Evolutionary conservation across 2,113 vertebrate genomes (phyloP).

Genomic region (Bujurquina vittata): DNA sequence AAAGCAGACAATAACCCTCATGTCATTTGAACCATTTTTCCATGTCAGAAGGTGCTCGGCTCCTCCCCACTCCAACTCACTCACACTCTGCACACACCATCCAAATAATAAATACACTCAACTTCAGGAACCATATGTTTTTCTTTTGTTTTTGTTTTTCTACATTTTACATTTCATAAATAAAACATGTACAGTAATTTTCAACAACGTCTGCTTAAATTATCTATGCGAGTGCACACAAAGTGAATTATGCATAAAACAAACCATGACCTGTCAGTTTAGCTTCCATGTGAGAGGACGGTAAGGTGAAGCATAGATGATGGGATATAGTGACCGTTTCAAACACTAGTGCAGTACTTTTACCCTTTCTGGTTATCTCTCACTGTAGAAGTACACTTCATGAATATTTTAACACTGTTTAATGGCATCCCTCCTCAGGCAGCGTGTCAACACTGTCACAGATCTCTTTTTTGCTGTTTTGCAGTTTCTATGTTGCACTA

Average conservation of each 20-base stretch:
- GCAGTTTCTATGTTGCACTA: constrained; percentile 11
- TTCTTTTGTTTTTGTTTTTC: constrained; percentile 7
- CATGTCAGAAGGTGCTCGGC: constrained; percentile 61
- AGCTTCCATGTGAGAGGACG: constrained; percentile 38
- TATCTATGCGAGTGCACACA: constrained; percentile 46
- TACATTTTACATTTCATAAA: constrained; percentile 72
- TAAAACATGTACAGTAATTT: constrained; percentile 68
- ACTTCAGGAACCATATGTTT: constrained; percentile 42
- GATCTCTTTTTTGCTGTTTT: constrained; percentile 36
- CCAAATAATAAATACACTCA: constrained; percentile 78
- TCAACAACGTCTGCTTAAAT: constrained; percentile 60
- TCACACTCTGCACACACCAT: constrained; percentile 61
- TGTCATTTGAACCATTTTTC: constrained; percentile 16
- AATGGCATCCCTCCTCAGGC: constrained; percentile 57
- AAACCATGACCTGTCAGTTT: constrained; percentile 51
- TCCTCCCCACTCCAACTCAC: constrained; percentile 21
- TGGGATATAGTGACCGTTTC: constrained; percentile 27
- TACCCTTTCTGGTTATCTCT: constrained; percentile 6
- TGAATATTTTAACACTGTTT: constrained; percentile 51
- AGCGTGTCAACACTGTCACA: constrained; percentile 7
- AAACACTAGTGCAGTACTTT: constrained; percentile 46
- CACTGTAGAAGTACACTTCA: constrained; percentile 42
- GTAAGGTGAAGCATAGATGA: constrained; percentile 27
- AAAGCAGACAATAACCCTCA: constrained; percentile 29
- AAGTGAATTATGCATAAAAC: constrained; percentile 49